These are phyloP conservation scores for Oegoconia quadripuncta DNA, from an alignment of 2,888 invertebrate genomes.

Conservation along the genomic window DNA sequence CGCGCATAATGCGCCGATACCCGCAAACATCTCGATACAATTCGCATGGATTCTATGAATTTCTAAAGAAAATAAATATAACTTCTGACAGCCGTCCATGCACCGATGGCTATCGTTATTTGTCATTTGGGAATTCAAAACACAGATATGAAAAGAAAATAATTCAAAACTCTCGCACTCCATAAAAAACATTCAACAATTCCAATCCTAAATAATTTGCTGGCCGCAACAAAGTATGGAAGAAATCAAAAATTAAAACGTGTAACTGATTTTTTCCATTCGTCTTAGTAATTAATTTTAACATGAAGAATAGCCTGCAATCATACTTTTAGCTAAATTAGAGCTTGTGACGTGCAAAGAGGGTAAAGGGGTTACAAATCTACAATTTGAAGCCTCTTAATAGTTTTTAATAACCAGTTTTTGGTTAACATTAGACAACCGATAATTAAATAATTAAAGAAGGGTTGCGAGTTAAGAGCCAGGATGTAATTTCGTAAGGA, in stretches of 20 bases:
- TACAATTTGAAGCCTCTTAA: constrained; percentile 63
- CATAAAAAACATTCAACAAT: too few relatives aligned
- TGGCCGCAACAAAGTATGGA: not conserved
- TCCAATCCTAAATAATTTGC: not conserved
- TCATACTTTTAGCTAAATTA: constrained; percentile 70
- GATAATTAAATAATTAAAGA: constrained; percentile 59
- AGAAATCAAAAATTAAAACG: not conserved
- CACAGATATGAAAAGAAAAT: constrained; percentile 46
- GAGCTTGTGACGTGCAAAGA: constrained; percentile 46
- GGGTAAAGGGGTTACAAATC: constrained; percentile 42
- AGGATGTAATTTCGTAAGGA: too few relatives aligned
- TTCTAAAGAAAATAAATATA: constrained; percentile 78
- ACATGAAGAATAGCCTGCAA: constrained; percentile 45
- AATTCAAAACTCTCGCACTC: constrained; percentile 20
- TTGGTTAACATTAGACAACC: constrained; percentile 65
- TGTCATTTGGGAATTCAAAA: constrained; percentile 60
- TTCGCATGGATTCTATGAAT: constrained; percentile 74
- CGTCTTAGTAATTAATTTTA: constrained; percentile 40
- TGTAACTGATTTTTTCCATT: not conserved
- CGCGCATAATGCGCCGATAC: constrained; percentile 49
- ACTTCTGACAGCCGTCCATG: constrained; percentile 73
- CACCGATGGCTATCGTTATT: constrained; percentile 70
- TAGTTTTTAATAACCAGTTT: constrained; percentile 71
- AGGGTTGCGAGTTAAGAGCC: constrained; percentile 34
- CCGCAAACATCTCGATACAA: constrained; percentile 71